phyloP scores from a whole-genome alignment of 2,888 invertebrate species.

The Merodon equestris region DNA sequence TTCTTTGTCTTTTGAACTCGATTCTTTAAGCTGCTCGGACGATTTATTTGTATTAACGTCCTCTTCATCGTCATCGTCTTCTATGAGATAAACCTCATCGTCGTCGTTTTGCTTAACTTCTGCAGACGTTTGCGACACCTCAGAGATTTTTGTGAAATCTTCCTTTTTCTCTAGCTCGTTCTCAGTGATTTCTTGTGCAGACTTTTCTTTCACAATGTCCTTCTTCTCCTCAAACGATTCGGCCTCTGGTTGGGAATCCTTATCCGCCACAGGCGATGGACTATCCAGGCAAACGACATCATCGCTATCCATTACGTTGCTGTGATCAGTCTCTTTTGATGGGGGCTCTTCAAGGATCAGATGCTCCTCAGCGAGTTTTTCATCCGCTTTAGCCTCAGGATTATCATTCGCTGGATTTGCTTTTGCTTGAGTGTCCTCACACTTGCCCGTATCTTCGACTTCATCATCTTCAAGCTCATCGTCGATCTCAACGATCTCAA shows the following conservation, averaged over 20 bases:
- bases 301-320: not conserved
- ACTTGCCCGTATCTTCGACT: not conserved
- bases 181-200: not conserved
- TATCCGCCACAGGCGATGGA: slow-evolving; percentile 11
- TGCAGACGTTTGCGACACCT: not conserved
- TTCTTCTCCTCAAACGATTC: not conserved
- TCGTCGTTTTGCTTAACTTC: slow-evolving; percentile 7
- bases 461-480: slow-evolving; percentile 4
- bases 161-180: slow-evolving; percentile 1
- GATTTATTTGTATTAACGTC: not conserved
- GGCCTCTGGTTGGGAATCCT: not conserved
- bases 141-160: not conserved
- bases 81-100: slow-evolving; percentile 56
- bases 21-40: not conserved
- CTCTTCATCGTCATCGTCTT: slow-evolving; percentile 51
- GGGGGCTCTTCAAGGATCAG: slow-evolving; percentile 16
- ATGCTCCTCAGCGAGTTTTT: slow-evolving; percentile 5
- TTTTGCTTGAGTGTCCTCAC: not conserved
- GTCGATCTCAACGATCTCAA: slow-evolving; percentile 5
- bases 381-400: not conserved
- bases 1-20: not conserved
- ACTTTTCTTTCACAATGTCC: not conserved
- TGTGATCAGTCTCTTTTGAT: slow-evolving; percentile 14
- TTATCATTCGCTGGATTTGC: slow-evolving; percentile 5
- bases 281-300: slow-evolving; percentile 44